Conservation (phyloP, 2,797 vertebrate genomes). For the Arrhamphus sclerolepis region DNA sequence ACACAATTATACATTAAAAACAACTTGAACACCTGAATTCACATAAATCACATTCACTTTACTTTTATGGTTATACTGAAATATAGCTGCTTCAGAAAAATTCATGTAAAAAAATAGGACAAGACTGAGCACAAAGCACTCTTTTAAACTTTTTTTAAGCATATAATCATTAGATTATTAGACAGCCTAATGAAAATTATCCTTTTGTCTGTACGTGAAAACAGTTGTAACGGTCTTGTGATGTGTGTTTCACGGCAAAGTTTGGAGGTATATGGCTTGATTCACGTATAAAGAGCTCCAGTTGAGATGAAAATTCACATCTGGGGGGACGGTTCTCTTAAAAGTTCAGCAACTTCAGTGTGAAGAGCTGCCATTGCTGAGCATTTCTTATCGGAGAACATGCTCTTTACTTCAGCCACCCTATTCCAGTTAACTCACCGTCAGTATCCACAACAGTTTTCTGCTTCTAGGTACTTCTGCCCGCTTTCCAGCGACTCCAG, state of each 20-base stretch:
- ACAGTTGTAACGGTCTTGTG: constrained; percentile 5
- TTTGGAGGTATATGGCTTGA: background rate
- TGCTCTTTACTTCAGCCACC: too few species aligned
- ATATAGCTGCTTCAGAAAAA: constrained; percentile 8
- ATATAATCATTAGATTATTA: constrained; percentile 2
- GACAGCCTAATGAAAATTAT: constrained; percentile 10
- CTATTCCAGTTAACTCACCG: too few species aligned
- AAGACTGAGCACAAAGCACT: constrained; percentile 17
- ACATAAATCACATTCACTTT: constrained; percentile 21
- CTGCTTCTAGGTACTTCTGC: too few species aligned
- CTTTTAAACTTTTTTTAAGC: constrained; percentile 12
- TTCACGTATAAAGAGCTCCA: too few species aligned
- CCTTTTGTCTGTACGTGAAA: background rate
- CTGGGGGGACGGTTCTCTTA: too few species aligned
- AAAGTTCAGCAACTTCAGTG: too few species aligned
- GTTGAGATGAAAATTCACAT: too few species aligned
- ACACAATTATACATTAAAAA: constrained; percentile 18
- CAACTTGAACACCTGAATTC: constrained; percentile 2
- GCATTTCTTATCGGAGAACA: too few species aligned
- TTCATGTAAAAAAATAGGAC: background rate
- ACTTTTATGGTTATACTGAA: constrained; percentile 27
- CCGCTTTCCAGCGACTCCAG: too few species aligned
- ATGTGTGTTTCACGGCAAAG: background rate
- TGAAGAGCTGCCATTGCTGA: too few species aligned
- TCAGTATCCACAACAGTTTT: too few species aligned